Conservation (phyloP, 2,888 invertebrate genomes). For the Xestia xanthographa region DNA sequence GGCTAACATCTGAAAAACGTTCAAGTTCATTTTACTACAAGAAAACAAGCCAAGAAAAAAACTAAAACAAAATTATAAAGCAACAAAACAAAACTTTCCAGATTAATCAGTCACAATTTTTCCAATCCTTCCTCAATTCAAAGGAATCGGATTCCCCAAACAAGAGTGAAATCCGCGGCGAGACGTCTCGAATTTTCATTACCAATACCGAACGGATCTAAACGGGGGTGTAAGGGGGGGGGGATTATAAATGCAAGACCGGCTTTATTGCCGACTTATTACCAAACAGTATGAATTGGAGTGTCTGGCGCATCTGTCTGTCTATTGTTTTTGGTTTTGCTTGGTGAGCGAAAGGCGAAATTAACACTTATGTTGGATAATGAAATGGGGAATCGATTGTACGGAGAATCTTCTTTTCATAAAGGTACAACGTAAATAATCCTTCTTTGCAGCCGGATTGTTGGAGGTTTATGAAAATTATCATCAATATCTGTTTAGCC, state of each 20-base stretch:
- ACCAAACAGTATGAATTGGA: conserved; percentile 56
- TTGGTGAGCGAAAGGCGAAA: conserved; percentile 30
- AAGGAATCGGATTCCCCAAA: conserved; percentile 71
- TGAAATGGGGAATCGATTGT: conserved; percentile 17
- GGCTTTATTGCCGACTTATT: conserved; percentile 68
- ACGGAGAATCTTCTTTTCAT: background rate
- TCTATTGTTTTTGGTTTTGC: conserved; percentile 53
- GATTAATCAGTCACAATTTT: conserved; percentile 60
- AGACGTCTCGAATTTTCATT: conserved; percentile 79
- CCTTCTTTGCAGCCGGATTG: background rate
- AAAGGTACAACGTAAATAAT: background rate
- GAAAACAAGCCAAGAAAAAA: background rate
- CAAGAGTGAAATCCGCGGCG: conserved; percentile 76
- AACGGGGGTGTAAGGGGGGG: conserved; percentile 30
- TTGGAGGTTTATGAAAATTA: background rate
- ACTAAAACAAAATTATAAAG: background rate
- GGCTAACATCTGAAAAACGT: background rate
- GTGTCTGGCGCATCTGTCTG: conserved; percentile 56
- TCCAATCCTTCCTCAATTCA: conserved; percentile 43
- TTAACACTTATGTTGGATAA: conserved; percentile 41
- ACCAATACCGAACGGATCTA: conserved; percentile 51
- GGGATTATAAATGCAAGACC: conserved; percentile 80
- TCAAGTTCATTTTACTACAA: background rate
- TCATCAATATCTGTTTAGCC: background rate
- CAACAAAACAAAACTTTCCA: conserved; percentile 27